These are phyloP conservation scores for Enchytraeus crypticus DNA, from an alignment of 2,888 invertebrate genomes.

Conservation along the genomic window DNA sequence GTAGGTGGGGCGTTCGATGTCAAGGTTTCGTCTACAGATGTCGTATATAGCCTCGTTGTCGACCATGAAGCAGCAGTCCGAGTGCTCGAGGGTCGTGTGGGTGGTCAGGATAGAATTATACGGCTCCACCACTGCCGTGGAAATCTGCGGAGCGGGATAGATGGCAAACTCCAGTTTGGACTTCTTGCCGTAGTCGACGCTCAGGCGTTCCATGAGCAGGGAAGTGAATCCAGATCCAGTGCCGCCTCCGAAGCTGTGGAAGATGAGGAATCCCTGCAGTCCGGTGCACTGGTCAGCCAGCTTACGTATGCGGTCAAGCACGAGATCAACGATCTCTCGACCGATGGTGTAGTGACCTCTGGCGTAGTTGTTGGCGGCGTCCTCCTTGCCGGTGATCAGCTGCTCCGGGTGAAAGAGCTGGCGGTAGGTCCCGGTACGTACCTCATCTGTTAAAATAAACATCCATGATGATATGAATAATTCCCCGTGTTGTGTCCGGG, in stretches of 20 bases:
- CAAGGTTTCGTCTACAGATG: conserved; percentile 48
- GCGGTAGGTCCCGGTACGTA: conserved; percentile 35
- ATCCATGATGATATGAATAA: too few relatives aligned
- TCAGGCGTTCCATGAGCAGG: conserved; percentile 43
- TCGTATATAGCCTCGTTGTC: conserved; percentile 44
- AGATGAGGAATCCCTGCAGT: too few relatives aligned
- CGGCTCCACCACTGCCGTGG: conserved; percentile 88
- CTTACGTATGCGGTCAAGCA: too few relatives aligned
- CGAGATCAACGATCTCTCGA: conserved; percentile 34
- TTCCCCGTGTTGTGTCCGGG: too few relatives aligned
- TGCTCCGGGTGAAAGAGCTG: too few relatives aligned
- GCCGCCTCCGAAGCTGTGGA: too few relatives aligned
- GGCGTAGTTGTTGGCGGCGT: conserved; percentile 95
- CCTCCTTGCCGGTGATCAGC: conserved; percentile 84
- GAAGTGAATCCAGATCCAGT: conserved; percentile 74
- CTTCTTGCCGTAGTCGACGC: conserved; percentile 37
- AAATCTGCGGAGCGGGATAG: conserved; percentile 50
- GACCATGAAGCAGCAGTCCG: conserved; percentile 66
- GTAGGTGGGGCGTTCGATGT: conserved; percentile 76
- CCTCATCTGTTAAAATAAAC: too few relatives aligned
- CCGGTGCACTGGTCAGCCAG: too few relatives aligned
- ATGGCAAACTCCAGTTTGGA: conserved; percentile 44
- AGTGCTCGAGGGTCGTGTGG: conserved; percentile 74
- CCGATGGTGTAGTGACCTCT: conserved; percentile 58
- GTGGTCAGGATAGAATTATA: too few relatives aligned